These are phyloP conservation scores for Agelaius tricolor DNA, from an alignment of 2,113 vertebrate species.

Conservation along the genomic window DNA sequence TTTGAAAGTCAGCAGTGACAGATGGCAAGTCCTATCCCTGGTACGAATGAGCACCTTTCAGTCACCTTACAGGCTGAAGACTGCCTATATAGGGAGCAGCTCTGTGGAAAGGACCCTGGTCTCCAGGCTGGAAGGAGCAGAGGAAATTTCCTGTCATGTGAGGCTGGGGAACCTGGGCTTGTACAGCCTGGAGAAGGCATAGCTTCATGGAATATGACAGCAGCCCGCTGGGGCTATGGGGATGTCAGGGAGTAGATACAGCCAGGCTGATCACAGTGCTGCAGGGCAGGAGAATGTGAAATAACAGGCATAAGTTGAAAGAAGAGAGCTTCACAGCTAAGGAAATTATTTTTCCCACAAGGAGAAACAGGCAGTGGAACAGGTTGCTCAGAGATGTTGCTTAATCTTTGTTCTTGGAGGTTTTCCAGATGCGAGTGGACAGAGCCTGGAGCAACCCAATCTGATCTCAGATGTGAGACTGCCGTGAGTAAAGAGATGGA, in stretches of 20 bases:
- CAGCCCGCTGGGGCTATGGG: accelerated
- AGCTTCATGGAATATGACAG: background rate
- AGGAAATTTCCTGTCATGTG: background rate
- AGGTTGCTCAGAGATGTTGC: background rate
- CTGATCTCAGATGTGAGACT: background rate
- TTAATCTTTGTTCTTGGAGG: background rate
- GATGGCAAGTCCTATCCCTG: background rate
- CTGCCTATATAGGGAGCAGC: background rate
- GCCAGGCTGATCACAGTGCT: background rate
- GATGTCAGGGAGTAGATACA: background rate
- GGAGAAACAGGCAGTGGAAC: background rate
- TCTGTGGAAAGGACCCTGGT: background rate
- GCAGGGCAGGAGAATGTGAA: background rate
- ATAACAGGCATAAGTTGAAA: background rate
- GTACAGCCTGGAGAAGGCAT: background rate
- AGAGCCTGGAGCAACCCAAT: background rate
- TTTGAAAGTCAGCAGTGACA: background rate
- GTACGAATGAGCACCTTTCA: background rate
- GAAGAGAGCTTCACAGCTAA: background rate
- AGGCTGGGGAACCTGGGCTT: background rate
- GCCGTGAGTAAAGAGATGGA: background rate
- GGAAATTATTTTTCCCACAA: background rate
- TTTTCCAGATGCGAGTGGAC: background rate
- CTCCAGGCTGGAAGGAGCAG: background rate
- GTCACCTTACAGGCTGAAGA: background rate